phyloP scores from a whole-genome alignment of 2,113 vertebrate genomes.

The Chamaea fasciata region DNA sequence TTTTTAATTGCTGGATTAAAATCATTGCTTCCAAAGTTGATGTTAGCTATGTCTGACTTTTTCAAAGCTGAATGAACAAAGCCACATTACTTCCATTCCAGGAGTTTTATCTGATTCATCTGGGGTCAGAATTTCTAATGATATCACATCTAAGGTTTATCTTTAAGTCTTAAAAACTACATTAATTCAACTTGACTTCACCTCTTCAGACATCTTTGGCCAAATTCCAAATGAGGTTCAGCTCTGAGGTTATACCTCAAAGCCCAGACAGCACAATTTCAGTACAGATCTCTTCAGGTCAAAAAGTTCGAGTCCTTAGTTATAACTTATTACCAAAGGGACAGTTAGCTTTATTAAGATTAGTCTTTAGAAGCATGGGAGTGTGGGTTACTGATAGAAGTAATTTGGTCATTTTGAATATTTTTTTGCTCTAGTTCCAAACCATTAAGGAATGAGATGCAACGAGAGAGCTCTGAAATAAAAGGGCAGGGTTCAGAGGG shows the following conservation, averaged over 20 bases:
- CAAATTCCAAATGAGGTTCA: background rate
- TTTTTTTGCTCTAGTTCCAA: background rate
- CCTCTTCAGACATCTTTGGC: background rate
- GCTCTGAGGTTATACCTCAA: background rate
- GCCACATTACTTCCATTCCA: background rate
- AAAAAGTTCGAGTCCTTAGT: background rate
- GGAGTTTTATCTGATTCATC: background rate
- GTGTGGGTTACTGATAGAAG: background rate
- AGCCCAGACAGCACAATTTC: background rate
- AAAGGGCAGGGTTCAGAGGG: background rate
- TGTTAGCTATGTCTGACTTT: background rate
- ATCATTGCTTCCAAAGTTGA: background rate
- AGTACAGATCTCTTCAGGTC: background rate
- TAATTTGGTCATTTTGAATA: background rate
- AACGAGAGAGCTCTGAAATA: background rate
- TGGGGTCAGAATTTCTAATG: background rate
- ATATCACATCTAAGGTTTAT: background rate
- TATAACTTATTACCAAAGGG: background rate
- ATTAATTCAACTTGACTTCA: background rate
- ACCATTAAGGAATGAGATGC: background rate
- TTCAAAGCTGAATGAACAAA: background rate
- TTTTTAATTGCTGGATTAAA: slow-evolving; percentile 16
- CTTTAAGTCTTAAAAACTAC: background rate
- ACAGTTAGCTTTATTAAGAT: background rate
- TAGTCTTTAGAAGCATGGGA: accelerated